Evolutionary conservation across 1,140 invertebrate genomes (phyloP).

Genomic region (Ylistrum balloti): DNA sequence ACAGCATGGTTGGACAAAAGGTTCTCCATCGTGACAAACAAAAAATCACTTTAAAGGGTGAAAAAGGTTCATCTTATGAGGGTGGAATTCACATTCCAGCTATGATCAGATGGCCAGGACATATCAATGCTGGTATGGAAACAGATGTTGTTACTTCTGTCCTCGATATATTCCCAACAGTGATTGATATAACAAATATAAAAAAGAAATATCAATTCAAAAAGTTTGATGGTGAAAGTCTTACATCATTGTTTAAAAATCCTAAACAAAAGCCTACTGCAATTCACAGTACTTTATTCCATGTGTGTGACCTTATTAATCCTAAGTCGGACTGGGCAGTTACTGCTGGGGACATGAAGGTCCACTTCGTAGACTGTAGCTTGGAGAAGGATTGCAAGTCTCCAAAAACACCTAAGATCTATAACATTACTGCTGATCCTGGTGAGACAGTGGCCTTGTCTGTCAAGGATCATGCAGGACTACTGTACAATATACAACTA

Average conservation of each 20-base stretch:
- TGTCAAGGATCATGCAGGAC: conserved; percentile 24
- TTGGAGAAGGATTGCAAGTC: background rate
- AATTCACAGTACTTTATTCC: conserved; percentile 69
- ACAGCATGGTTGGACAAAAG: background rate
- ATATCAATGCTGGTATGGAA: conserved; percentile 63
- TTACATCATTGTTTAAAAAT: conserved; percentile 53
- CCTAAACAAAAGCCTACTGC: conserved; percentile 44
- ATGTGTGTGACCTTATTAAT: conserved; percentile 67
- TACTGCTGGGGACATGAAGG: conserved; percentile 53
- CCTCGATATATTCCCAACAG: conserved; percentile 82
- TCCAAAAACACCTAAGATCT: conserved; percentile 41
- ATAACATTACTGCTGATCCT: conserved; percentile 54
- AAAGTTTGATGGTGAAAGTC: conserved; percentile 53
- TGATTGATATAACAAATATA: conserved; percentile 63
- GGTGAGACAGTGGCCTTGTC: conserved; percentile 46
- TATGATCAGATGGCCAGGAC: conserved; percentile 74
- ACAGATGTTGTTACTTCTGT: conserved; percentile 74
- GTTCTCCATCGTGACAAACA: background rate
- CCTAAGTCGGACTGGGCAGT: conserved; percentile 46
- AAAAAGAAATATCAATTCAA: conserved; percentile 51
- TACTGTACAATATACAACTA: conserved; percentile 41
- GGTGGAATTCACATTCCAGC: conserved; percentile 82
- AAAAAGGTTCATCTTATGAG: conserved; percentile 80
- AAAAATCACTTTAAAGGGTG: conserved; percentile 73
- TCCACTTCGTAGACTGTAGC: conserved; percentile 53